Evolutionary conservation across 2,888 invertebrate species (phyloP).

Genomic region (Rhaphigaster nebulosa): DNA sequence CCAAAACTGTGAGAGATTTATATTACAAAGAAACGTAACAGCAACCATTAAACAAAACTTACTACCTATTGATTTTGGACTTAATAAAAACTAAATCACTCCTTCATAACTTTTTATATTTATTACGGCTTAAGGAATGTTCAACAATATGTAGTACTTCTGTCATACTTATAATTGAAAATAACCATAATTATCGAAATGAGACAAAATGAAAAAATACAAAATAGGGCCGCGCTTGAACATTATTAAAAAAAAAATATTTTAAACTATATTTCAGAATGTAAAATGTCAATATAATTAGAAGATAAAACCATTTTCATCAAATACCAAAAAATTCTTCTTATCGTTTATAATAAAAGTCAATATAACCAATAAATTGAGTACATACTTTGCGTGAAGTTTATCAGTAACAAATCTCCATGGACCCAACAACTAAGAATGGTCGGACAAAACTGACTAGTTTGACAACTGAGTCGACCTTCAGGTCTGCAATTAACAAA

Average conservation of each 20-base stretch:
- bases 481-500: neutral
- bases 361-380: neutral
- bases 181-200: no score
- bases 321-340: neutral
- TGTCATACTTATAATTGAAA: neutral
- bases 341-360: neutral
- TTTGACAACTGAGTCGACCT: slow-evolving; percentile 18
- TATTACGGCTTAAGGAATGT: neutral
- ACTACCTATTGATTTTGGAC: neutral
- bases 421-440: neutral
- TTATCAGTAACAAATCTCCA: neutral
- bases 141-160: neutral
- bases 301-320: neutral
- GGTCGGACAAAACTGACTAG: neutral
- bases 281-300: neutral
- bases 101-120: neutral
- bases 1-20: neutral
- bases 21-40: neutral
- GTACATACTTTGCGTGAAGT: neutral
- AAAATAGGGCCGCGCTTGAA: neutral
- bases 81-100: neutral
- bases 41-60: neutral
- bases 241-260: neutral
- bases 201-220: no score
- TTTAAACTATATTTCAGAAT: neutral